A percentile compares a stretch with the other conserved stretches of the same genome.
Evolutionary conservation across 2,113 vertebrate genomes (phyloP).

Genomic region (Grus americana): DNA sequence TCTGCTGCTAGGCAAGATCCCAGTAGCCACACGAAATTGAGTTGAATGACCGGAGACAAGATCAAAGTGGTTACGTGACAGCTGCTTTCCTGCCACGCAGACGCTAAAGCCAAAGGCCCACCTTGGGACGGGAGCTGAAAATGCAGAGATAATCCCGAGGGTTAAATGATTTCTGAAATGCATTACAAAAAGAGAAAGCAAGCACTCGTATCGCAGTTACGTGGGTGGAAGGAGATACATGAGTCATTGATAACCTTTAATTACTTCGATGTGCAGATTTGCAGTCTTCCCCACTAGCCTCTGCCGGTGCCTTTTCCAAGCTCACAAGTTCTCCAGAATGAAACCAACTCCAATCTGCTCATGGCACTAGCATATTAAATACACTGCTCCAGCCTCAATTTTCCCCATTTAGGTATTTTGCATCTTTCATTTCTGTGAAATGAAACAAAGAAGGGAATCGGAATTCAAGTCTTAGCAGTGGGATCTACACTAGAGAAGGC

Average conservation of each 20-base stretch:
- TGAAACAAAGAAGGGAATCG: fast-evolving
- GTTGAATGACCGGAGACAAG: not conserved
- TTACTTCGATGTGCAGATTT: not conserved
- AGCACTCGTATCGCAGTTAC: fast-evolving
- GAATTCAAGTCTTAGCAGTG: not conserved
- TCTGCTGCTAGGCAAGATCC: not conserved
- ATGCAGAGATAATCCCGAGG: not conserved
- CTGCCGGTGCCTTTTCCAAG: not conserved
- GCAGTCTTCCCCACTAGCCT: not conserved
- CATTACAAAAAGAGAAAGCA: not conserved
- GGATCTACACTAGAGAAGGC: not conserved
- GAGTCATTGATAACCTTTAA: not conserved
- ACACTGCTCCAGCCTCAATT: not conserved
- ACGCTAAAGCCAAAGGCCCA: not conserved
- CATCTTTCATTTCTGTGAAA: not conserved
- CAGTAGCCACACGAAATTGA: fast-evolving
- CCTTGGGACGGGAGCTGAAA: not conserved
- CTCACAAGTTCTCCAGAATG: not conserved
- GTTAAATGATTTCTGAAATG: not conserved
- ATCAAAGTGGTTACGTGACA: not conserved
- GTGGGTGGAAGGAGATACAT: not conserved
- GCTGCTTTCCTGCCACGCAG: not conserved
- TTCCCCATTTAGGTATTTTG: not conserved
- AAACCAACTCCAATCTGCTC: not conserved
- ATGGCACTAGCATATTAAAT: fast-evolving